A percentile compares a stretch with the other conserved stretches of the same genome.
These are phyloP conservation scores for Ommatoiulus sabulosus DNA, from an alignment of 2,888 invertebrate species.

Conservation along the genomic window DNA sequence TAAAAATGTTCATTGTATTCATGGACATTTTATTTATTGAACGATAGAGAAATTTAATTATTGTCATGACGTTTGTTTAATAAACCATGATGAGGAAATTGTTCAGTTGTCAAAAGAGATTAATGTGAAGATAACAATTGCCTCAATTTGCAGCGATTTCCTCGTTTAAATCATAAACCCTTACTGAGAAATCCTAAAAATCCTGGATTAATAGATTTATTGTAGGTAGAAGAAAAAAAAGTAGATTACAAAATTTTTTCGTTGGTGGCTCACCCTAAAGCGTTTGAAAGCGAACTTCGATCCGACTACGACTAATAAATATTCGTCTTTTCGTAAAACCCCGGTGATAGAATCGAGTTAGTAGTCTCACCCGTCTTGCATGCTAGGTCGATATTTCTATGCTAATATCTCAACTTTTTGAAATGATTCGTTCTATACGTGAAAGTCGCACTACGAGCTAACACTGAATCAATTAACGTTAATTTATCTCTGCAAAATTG, in stretches of 20 bases:
- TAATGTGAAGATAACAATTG: not conserved
- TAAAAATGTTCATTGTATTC: too few species aligned
- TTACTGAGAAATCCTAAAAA: not conserved
- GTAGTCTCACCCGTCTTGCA: not conserved
- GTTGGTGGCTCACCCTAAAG: not conserved
- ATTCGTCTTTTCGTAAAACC: not conserved
- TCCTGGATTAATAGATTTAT: too few species aligned
- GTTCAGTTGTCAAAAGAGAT: not conserved
- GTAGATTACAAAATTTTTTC: not conserved
- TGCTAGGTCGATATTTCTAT: not conserved
- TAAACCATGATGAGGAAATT: not conserved
- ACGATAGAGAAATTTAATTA: too few species aligned
- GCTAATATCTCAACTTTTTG: not conserved
- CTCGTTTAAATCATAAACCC: too few species aligned
- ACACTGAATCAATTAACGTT: constrained; percentile 21
- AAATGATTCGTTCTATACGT: not conserved
- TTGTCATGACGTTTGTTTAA: too few species aligned
- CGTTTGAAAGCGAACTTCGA: not conserved
- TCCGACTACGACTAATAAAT: not conserved
- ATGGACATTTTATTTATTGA: too few species aligned
- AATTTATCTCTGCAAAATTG: constrained; percentile 40
- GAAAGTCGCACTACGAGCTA: not conserved
- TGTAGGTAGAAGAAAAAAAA: not conserved
- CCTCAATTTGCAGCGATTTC: not conserved
- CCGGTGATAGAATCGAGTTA: not conserved